Conservation (phyloP, 2,888 invertebrate species). For the Odontothrips loti region DNA sequence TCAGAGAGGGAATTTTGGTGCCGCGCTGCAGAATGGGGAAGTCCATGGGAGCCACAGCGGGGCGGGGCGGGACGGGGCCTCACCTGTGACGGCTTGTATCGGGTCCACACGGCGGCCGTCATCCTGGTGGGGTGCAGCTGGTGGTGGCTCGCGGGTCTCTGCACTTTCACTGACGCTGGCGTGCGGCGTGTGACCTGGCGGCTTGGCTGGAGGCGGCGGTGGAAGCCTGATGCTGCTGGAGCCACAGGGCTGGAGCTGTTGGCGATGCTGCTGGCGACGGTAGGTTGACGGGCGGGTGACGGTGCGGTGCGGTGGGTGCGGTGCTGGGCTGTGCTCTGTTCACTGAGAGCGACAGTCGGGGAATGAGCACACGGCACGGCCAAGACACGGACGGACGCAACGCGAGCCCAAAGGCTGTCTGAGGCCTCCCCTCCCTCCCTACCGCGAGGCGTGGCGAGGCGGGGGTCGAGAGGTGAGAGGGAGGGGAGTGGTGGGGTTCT, state of each 20-base stretch:
- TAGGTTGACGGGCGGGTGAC: neutral
- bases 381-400: neutral
- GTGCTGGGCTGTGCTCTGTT: neutral
- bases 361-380: neutral
- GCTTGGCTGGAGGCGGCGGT: neutral
- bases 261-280: no score
- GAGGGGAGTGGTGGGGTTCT: neutral
- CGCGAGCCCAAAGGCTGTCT: neutral
- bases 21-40: no score
- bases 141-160: neutral
- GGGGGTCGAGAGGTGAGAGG: neutral
- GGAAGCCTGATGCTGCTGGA: neutral
- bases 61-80: no score
- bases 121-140: neutral
- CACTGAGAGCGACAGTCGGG: constrained; percentile 12
- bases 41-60: no score
- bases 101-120: constrained; percentile 8
- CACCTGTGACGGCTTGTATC: neutral
- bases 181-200: neutral
- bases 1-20: no score
- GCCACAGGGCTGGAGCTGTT: neutral
- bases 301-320: neutral
- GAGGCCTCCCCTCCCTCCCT: neutral
- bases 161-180: neutral
- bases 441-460: neutral